Base-by-base conservation (phyloP, 2,888 invertebrate species). In the Dendrolimus pini region DNA sequence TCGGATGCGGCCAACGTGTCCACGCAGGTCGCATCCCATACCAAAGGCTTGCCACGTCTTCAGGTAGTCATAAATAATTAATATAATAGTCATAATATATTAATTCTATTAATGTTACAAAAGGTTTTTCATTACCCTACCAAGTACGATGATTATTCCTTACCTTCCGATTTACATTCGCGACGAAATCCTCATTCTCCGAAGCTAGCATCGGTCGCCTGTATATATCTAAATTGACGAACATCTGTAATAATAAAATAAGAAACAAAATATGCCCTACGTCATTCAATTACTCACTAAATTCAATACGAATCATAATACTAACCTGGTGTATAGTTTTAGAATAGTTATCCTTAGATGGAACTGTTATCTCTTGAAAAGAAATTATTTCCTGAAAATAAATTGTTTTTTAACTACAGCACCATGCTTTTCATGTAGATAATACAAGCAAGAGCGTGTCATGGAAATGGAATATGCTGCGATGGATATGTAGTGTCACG, bases 141-240 rank as follows among this genome's bases (percentile, higher is more conserved):
- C 6, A 30, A 30, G 30, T 30, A 30, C 30, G 6, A 30, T 30
- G 30, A 30, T 30, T 30, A 30, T 30, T 30, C 30, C 30, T 61
- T 74, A 92, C 92, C 86, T 92, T 92, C 72, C 92, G 82, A 64
- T 92, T 92, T 13, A 92, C 85, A 70, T 91, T 92, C 7, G 92
- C 92, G 42, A 92, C 76, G 62, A 92, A 92, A 66, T 92, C 92
- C 76, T 92, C 92, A 68, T 92, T 92, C 63, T 92, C 92, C 1
- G 85, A 74, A 1, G 92, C 92, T 47, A 91, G 65, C 66, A 89
- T 74, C 55, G 92, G 83, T 58, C 91, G 81, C 70, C 85, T 78
- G 71, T 92, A 86, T 14, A 92, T 66, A 63, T 90, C 81, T 67
- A 92, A 68, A 65, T 80, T 79, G 58, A 87, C 75, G 66, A 92